A percentile compares a stretch with the other conserved stretches of the same genome.
These are phyloP conservation scores for Apodemus sylvaticus DNA, from an alignment of 2,113 vertebrate species.

Conservation along the genomic window DNA sequence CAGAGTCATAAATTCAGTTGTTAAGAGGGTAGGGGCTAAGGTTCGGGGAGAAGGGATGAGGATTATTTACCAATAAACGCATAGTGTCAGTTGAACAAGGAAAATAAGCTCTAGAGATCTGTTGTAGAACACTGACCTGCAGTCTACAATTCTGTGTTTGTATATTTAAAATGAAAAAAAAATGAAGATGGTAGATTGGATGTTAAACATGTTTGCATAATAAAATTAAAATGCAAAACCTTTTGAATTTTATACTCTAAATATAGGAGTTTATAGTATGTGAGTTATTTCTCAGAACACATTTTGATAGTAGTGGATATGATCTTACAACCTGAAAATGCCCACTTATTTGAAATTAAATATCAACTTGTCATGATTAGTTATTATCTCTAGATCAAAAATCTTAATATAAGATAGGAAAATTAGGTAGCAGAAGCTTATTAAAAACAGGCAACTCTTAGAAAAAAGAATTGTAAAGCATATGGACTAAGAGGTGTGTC, in stretches of 20 bases:
- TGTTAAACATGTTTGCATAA: neutral
- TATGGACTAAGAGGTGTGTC: neutral
- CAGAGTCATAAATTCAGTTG: neutral
- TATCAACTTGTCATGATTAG: constrained; percentile 6
- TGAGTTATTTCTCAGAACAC: neutral
- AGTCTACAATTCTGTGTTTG: neutral
- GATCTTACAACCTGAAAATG: neutral
- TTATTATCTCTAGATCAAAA: constrained; percentile 9
- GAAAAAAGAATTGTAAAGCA: neutral
- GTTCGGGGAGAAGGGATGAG: neutral
- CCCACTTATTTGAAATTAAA: neutral
- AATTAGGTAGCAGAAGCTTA: neutral
- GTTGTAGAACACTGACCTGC: neutral
- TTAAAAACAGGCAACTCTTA: neutral
- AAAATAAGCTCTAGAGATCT: neutral
- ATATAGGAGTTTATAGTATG: neutral
- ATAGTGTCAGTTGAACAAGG: neutral
- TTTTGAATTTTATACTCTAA: neutral
- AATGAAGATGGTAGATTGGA: neutral
- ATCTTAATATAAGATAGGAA: neutral
- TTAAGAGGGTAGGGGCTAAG: neutral
- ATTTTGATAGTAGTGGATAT: neutral
- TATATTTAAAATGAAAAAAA: neutral
- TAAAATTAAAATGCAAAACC: neutral
- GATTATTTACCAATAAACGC: neutral